Evolutionary conservation across 2,888 invertebrate species (phyloP), one percentile per base, ranked within the genome.

Genomic region (Caenorhabditis virilis): DNA sequence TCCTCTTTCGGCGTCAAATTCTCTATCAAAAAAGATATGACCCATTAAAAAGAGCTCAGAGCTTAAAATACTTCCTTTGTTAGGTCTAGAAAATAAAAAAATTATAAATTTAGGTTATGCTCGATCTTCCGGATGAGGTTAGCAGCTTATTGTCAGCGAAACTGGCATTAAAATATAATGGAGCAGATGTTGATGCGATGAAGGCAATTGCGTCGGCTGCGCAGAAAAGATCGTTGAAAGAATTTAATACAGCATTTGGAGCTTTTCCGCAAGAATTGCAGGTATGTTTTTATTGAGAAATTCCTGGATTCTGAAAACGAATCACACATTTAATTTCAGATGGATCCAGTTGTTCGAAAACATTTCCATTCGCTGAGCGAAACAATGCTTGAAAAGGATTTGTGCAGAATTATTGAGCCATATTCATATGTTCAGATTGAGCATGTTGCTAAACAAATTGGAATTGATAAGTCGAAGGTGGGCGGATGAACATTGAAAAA

Each of bases 321-420:
- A 11, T 18, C 7, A 36, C 9, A n/a, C n/a, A 42, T 11, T 18
- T 11, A 15, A 86, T 59, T 78, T 39, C 69, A 77, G 54, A 68
- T 95, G 81, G 99, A 99, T 87, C 91, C 92, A 52, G 95, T 99
- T 62, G 95, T 99, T 5, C 89, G 92, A 82, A 93, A 95, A 77
- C 98, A 99, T 86, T 89, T 99, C 75, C 93, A 92, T 64, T 92
- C 95, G 15, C 87, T 99, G 35, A 97, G 97, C 83, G 97, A 98
- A 83, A 94, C 93, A 74, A 94, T 99, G 91, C 87, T 99, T 85
- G 98, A 99, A 86, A 97, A 99, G 86, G 99, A 74, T 35, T 47
- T 74, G 45, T 74, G 93, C 85, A 89, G 97, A 72, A 92, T 99
- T 78, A 97, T 99, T 70, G 98, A 99, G 86, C 98, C 99, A 1